Evolutionary conservation across 2,113 vertebrate genomes (phyloP).

Genomic region (Phyllopteryx taeniolatus): DNA sequence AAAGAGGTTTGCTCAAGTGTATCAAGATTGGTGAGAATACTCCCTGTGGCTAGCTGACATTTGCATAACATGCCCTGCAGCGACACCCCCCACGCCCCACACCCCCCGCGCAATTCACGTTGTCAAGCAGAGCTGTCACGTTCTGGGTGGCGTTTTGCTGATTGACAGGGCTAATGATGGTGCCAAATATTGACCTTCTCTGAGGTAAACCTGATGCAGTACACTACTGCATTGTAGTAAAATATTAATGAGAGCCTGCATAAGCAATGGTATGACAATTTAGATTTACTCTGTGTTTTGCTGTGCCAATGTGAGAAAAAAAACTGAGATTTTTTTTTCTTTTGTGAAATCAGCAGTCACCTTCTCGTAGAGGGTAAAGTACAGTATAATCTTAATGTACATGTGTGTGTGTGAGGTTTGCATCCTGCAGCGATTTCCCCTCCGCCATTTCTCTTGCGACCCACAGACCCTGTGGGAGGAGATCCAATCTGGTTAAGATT

Average conservation of each 20-base stretch:
- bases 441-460: not conserved
- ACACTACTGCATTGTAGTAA: not conserved
- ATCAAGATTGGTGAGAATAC: conserved; percentile 3
- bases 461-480: conserved; percentile 22
- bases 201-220: not conserved
- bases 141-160: not conserved
- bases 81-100: conserved; percentile 6
- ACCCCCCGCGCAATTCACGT: no score
- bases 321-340: not conserved
- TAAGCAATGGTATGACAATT: not conserved
- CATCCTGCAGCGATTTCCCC: conserved; percentile 25
- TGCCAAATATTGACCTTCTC: conserved; percentile 11
- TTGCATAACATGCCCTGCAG: conserved; percentile 22
- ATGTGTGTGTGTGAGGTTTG: conserved; percentile 18
- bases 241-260: conserved; percentile 16
- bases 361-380: not conserved
- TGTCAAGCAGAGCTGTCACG: conserved; percentile 2
- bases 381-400: not conserved
- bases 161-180: conserved; percentile 26
- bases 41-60: conserved; percentile 15
- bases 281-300: not conserved
- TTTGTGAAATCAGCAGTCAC: not conserved
- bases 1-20: not conserved
- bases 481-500: conserved; percentile 54
- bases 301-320: not conserved